Conservation (phyloP, 2,113 vertebrate species). For the Aegypius monachus region DNA sequence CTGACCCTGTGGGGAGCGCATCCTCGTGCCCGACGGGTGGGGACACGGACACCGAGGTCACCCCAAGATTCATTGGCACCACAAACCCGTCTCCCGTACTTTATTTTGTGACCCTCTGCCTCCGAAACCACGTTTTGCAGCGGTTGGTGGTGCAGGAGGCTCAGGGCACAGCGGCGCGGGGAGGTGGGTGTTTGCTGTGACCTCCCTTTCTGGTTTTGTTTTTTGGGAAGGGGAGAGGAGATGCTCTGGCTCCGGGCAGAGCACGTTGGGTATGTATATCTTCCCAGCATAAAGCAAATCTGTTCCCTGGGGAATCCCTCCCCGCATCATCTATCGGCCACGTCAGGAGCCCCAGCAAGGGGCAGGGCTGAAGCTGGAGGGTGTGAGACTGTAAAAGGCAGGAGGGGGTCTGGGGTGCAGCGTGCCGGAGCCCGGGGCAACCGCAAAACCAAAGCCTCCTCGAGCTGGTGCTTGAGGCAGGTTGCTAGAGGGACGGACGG, state of each 20-base stretch:
- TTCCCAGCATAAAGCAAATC: neutral
- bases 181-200: neutral
- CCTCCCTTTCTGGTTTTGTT: neutral
- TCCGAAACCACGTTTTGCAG: neutral
- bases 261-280: neutral
- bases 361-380: neutral
- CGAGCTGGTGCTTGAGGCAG: neutral
- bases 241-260: neutral
- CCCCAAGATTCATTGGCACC: neutral
- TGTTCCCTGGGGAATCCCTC: neutral
- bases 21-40: neutral
- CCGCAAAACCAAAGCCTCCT: neutral
- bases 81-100: neutral
- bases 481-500: neutral
- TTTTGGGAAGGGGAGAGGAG: neutral
- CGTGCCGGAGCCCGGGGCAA: neutral
- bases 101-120: neutral
- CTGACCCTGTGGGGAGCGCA: neutral
- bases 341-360: neutral
- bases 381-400: neutral
- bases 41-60: neutral
- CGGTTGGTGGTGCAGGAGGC: neutral
- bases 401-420: neutral
- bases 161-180: neutral
- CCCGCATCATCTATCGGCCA: neutral